Percentiles rank a stretch among this genome's conserved stretches.
phyloP scores from a whole-genome alignment of 1,140 invertebrate species.

The Leptinotarsa texana region DNA sequence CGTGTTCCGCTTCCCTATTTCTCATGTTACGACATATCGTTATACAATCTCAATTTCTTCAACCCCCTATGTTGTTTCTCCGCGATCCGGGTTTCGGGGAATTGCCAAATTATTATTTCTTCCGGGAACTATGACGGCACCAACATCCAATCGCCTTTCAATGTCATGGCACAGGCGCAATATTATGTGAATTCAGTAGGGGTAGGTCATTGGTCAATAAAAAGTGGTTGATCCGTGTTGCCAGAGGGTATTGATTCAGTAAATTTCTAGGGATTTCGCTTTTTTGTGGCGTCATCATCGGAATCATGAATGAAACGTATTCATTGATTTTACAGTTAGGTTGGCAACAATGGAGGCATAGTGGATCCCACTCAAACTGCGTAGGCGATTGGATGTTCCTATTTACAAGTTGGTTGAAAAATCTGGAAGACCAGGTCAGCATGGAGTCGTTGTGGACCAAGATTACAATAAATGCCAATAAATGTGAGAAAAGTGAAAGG shows the following conservation, averaged over 20 bases:
- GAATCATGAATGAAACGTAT: too few species aligned
- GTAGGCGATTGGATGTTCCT: too few species aligned
- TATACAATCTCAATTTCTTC: neutral
- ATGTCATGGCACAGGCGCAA: neutral
- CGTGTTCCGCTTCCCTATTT: neutral
- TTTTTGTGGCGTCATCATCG: too few species aligned
- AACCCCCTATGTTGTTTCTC: neutral
- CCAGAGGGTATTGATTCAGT: neutral
- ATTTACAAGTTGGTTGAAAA: too few species aligned
- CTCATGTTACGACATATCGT: neutral
- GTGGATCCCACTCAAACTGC: too few species aligned
- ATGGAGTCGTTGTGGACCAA: too few species aligned
- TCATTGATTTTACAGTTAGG: too few species aligned
- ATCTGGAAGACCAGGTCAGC: too few species aligned
- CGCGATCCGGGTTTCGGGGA: neutral
- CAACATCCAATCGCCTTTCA: neutral
- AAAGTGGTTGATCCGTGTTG: neutral
- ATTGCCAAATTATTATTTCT: neutral
- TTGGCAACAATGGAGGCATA: too few species aligned
- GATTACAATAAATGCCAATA: too few species aligned
- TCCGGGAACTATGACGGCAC: neutral
- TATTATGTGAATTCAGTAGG: neutral
- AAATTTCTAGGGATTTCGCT: too few species aligned
- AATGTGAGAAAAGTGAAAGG: too few species aligned
- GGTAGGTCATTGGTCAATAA: slow-evolving; percentile 5